phyloP scores from a whole-genome alignment of 2,113 vertebrate species.

The Hyaena hyaena region DNA sequence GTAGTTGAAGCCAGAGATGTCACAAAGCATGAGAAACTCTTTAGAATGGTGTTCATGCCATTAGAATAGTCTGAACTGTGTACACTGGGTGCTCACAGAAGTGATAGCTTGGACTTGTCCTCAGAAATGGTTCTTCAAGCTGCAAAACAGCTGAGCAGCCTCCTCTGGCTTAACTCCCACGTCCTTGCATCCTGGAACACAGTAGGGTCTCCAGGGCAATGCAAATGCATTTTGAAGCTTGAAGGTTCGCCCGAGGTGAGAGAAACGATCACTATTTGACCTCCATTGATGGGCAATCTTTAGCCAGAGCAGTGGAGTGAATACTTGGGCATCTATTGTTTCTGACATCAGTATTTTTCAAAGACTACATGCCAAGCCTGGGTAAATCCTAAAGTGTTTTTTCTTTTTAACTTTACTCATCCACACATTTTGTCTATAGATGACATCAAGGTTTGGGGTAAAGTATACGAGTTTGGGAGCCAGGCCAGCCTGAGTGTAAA shows the following conservation, averaged over 20 bases:
- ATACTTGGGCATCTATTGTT: neutral
- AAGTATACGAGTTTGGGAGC: neutral
- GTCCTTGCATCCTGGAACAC: no score
- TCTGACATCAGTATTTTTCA: neutral
- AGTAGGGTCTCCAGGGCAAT: neutral
- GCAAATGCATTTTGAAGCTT: neutral
- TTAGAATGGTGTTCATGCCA: neutral
- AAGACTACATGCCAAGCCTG: neutral
- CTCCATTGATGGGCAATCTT: neutral
- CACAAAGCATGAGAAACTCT: neutral
- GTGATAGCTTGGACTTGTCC: neutral
- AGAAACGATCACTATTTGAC: neutral
- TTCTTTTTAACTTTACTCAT: neutral
- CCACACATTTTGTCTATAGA: neutral
- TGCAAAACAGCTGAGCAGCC: neutral
- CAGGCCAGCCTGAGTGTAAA: neutral
- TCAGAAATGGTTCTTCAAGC: neutral
- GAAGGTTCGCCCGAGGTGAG: neutral
- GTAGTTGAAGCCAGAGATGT: neutral
- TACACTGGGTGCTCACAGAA: neutral
- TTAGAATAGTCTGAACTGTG: neutral
- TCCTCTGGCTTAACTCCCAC: no score
- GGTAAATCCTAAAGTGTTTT: neutral
- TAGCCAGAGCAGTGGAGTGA: neutral
- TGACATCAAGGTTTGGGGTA: neutral